phyloP scores from a whole-genome alignment of 2,888 invertebrate genomes.

The Lithophane socia region DNA sequence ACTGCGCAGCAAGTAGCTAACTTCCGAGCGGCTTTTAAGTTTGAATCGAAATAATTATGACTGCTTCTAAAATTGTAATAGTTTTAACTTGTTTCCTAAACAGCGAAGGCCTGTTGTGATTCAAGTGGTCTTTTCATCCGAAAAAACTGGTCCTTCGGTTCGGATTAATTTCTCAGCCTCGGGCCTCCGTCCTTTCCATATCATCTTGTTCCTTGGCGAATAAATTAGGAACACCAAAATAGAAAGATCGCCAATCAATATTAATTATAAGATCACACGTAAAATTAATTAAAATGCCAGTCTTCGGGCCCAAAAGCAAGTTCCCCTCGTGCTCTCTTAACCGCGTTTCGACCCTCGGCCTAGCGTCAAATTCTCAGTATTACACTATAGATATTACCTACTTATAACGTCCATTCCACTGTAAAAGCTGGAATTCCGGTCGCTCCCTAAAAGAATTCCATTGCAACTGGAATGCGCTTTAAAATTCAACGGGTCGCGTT shows the following conservation, averaged over 20 bases:
- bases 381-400: slow-evolving; percentile 49
- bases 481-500: slow-evolving; percentile 52
- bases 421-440: slow-evolving; percentile 51
- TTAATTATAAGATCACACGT: not conserved
- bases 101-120: fast-evolving
- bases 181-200: not conserved
- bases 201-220: not conserved
- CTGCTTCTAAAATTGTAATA: not conserved
- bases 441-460: slow-evolving; percentile 61
- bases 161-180: not conserved
- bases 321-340: not conserved
- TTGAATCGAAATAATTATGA: not conserved
- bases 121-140: not conserved
- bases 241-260: not conserved
- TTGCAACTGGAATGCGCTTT: slow-evolving; percentile 59
- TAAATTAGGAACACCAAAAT: not conserved
- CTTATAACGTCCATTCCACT: slow-evolving; percentile 47
- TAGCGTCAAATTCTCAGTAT: slow-evolving; percentile 46
- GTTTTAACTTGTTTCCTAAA: not conserved
- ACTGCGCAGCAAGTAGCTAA: too few species aligned
- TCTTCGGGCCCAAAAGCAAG: not conserved
- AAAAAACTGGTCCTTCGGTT: not conserved
- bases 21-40: too few species aligned
- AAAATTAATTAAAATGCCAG: slow-evolving; percentile 17
- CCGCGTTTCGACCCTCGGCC: slow-evolving; percentile 13